Evolutionary conservation across 2,797 vertebrate species (phyloP).

Genomic region (Gadopsis marmoratus): DNA sequence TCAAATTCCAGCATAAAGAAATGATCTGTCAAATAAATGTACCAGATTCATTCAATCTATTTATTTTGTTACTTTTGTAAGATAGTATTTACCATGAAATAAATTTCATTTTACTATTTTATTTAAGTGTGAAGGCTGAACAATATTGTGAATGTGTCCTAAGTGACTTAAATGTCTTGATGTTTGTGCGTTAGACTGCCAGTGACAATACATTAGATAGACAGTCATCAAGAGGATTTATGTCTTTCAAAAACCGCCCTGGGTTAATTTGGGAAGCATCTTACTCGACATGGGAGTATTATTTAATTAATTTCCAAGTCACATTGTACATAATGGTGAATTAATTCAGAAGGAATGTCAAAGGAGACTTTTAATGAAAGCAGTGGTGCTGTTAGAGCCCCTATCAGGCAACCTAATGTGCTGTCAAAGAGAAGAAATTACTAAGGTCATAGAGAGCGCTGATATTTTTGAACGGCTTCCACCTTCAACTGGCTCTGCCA

Average conservation of each 20-base stretch:
- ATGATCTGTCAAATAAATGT: neutral
- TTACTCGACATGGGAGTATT: slow-evolving; percentile 4
- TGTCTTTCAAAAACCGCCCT: neutral
- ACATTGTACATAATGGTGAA: slow-evolving; percentile 13
- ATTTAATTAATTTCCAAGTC: slow-evolving; percentile 35
- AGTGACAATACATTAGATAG: neutral
- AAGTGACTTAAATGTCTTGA: neutral
- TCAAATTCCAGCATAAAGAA: neutral
- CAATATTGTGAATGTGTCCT: neutral
- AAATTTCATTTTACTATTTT: neutral
- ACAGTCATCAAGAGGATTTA: no score
- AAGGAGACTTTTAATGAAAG: slow-evolving; percentile 27
- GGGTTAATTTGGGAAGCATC: neutral
- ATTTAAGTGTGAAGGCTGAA: neutral
- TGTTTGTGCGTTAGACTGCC: neutral
- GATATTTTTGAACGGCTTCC: slow-evolving; percentile 6
- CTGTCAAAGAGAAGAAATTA: slow-evolving; percentile 10
- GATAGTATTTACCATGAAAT: neutral
- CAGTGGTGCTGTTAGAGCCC: neutral
- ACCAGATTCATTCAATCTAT: neutral
- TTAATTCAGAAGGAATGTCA: slow-evolving; percentile 33
- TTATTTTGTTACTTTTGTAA: neutral
- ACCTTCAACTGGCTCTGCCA: neutral
- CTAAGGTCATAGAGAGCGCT: neutral
- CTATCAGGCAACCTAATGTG: neutral